These are phyloP conservation scores for Varecia variegata DNA, from an alignment of 2,797 vertebrate species.

Conservation along the genomic window DNA sequence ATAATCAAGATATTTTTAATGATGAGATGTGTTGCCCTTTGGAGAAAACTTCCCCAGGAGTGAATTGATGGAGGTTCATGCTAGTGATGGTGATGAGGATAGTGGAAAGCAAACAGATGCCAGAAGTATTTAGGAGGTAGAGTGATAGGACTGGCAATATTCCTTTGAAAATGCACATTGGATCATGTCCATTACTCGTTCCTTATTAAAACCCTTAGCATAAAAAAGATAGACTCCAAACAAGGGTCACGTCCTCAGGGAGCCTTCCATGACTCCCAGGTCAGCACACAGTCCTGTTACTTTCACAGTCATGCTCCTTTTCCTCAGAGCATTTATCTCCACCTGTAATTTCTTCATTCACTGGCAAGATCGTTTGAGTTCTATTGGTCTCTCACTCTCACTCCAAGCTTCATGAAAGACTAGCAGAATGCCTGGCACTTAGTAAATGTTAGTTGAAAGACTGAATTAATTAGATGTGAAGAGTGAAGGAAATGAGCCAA, in stretches of 20 bases:
- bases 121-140: neutral
- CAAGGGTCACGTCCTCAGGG: neutral
- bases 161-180: neutral
- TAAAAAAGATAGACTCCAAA: neutral
- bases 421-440: neutral
- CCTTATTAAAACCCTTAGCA: neutral
- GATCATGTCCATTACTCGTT: neutral
- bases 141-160: neutral
- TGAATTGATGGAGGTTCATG: neutral
- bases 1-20: neutral
- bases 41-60: neutral
- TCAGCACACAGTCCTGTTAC: neutral
- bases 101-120: neutral
- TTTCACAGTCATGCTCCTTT: neutral
- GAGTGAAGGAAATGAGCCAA: neutral
- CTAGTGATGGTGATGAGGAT: neutral
- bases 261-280: neutral
- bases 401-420: neutral
- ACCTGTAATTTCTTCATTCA: neutral
- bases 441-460: neutral
- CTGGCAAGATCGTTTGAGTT: neutral
- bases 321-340: neutral
- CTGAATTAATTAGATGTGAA: neutral
- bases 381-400: neutral
- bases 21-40: neutral